A percentile compares a stretch with the other conserved stretches of the same genome.
phyloP scores from a whole-genome alignment of 2,797 vertebrate species.

The Melanotaenia nigrans region DNA sequence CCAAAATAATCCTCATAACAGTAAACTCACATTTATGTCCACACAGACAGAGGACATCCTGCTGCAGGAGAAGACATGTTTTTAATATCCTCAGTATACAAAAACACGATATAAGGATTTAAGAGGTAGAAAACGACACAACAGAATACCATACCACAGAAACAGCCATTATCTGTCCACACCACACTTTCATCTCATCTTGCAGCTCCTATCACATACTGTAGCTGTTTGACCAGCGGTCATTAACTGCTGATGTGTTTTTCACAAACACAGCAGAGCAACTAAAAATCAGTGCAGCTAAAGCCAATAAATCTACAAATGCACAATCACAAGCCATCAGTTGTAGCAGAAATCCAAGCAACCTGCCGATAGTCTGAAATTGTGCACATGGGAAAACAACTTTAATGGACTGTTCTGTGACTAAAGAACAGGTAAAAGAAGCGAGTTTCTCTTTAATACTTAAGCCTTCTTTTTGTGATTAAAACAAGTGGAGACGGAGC shows the following conservation, averaged over 20 bases:
- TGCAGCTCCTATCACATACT: slow-evolving; percentile 39
- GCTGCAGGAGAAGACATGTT: slow-evolving; percentile 15
- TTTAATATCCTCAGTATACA: slow-evolving; percentile 20
- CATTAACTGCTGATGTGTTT: slow-evolving; percentile 11
- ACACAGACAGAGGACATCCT: neutral
- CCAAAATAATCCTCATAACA: neutral
- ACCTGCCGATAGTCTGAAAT: neutral
- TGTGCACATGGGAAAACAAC: neutral
- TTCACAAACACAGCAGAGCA: slow-evolving; percentile 10
- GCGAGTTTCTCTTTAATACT: neutral
- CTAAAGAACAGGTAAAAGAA: neutral
- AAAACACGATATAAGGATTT: neutral
- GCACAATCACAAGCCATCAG: neutral
- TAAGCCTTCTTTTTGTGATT: neutral
- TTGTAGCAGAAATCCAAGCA: neutral
- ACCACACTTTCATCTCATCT: slow-evolving; percentile 20
- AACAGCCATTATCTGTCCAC: slow-evolving; percentile 34
- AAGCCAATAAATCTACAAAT: slow-evolving; percentile 16
- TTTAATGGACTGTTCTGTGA: neutral
- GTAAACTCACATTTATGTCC: neutral
- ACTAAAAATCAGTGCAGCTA: slow-evolving; percentile 14
- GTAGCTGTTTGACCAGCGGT: slow-evolving; percentile 40
- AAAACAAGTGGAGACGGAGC: neutral
- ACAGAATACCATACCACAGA: slow-evolving; percentile 4
- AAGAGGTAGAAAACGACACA: slow-evolving; percentile 4